These are phyloP conservation scores for Pollicipes pollicipes DNA, from an alignment of 1,140 invertebrate species.

Conservation along the genomic window DNA sequence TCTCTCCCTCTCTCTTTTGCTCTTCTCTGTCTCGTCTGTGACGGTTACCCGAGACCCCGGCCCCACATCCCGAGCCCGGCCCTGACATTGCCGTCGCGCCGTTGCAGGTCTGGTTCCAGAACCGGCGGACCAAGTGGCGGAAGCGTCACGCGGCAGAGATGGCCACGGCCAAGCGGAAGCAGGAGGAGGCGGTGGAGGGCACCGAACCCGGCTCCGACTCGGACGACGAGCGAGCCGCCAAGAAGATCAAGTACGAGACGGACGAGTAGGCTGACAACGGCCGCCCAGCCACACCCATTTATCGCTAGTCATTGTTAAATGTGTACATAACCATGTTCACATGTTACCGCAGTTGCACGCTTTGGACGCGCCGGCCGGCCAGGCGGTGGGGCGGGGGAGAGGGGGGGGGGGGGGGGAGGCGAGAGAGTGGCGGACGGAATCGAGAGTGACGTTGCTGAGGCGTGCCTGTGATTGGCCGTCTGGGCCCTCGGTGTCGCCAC, in stretches of 20 bases:
- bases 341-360: background rate
- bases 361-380: background rate
- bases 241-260: background rate
- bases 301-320: conserved; percentile 31
- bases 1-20: no score
- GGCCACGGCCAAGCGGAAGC: conserved; percentile 90
- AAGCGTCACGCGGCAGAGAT: conserved; percentile 98
- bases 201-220: conserved; percentile 26
- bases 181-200: conserved; percentile 70
- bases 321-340: background rate
- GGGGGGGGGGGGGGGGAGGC: conserved; percentile 24
- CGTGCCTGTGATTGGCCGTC: no score
- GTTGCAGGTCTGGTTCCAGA: conserved; percentile 99
- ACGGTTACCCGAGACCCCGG: no score
- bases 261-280: conserved; percentile 16
- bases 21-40: conserved; percentile 17
- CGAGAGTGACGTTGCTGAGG: no score
- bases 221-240: background rate
- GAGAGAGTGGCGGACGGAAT: no score
- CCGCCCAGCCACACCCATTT: background rate
- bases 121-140: conserved; percentile 95
- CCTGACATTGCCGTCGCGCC: no score
- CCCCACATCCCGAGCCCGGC: no score
- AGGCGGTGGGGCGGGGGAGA: no score
- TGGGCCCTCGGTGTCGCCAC: no score